Evolutionary conservation across 2,797 vertebrate genomes (phyloP).

Genomic region (Gallinago stenura): DNA sequence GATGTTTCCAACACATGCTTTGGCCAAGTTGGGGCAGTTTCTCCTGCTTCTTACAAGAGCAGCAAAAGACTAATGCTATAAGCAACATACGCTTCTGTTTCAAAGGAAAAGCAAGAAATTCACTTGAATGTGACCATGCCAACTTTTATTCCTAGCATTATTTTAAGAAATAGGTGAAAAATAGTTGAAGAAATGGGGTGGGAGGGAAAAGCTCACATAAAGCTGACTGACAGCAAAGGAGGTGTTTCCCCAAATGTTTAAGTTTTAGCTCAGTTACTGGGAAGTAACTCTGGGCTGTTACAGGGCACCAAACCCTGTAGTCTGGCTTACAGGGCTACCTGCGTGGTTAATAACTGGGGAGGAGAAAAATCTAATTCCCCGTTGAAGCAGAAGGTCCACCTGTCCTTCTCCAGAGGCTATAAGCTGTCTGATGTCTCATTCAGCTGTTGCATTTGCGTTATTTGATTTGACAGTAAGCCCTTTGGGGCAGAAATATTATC

Average conservation of each 20-base stretch:
- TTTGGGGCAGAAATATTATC: background rate
- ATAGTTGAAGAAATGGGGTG: background rate
- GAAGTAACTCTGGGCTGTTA: background rate
- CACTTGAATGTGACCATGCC: background rate
- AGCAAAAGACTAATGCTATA: background rate
- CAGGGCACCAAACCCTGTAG: background rate
- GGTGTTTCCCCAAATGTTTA: background rate
- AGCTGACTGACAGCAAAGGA: background rate
- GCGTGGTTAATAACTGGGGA: background rate
- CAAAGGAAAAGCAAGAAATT: background rate
- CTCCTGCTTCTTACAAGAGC: background rate
- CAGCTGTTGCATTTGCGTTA: background rate
- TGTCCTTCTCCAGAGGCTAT: background rate
- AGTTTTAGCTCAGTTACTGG: background rate
- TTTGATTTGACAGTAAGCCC: background rate
- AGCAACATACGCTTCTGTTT: constrained; percentile 14
- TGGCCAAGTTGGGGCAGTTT: background rate
- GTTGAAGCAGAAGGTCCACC: background rate
- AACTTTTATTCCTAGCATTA: background rate
- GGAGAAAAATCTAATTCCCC: background rate
- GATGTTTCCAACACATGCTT: background rate
- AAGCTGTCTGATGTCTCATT: background rate
- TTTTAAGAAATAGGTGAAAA: constrained; percentile 13
- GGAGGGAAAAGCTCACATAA: background rate
- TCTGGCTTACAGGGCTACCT: background rate